Evolutionary conservation across 2,797 vertebrate genomes (phyloP), one percentile per base, ranked within the genome.

Genomic region (Enteromius unitaeniatus): DNA sequence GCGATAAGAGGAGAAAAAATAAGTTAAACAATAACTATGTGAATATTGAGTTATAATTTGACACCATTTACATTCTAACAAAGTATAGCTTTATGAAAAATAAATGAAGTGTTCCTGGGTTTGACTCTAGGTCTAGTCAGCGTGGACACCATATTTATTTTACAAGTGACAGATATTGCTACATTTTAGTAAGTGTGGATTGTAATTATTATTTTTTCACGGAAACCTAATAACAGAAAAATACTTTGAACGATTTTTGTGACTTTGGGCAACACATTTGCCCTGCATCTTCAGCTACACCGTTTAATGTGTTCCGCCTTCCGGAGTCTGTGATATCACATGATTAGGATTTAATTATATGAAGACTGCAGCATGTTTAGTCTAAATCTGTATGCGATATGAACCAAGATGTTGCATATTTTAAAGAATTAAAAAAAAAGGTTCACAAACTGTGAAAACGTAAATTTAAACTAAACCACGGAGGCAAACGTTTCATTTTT

Each of bases 401-500:
- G 11, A 19, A 11, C 76, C 5, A 3, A 78, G 3, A 60, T 31
- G 14, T 49, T 67, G 9, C 42, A 40, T 58, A 10, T 58, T 58
- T 53, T 19, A 55, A 23, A n/a, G 65, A n/a, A n/a, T n/a, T 69
- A n/a, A 17, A 23, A 53, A 10, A 23, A 3, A 5, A 23, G 6
- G 13, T 10, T 53, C 21, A 34, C 70, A n/a, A 37, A 74, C 21
- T 23, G 19, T 17, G 40, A 53, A 21, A 77, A 3, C 11, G 31
- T 1, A 40, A 37, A 42, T 45, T 69, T 37, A 26, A 82, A 78
- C 74, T 58, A 75, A 81, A 53, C 42, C 26, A 86, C 65, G 77
- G 82, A 88, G 70, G 70, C 34, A 55, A 69, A 67, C 21, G 79
- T 82, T 87, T 91, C 82, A 83, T 91, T 90, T 89, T 85, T 91